Evolutionary conservation across 2,888 invertebrate species (phyloP).

Genomic region (Diaprepes abbreviatus): DNA sequence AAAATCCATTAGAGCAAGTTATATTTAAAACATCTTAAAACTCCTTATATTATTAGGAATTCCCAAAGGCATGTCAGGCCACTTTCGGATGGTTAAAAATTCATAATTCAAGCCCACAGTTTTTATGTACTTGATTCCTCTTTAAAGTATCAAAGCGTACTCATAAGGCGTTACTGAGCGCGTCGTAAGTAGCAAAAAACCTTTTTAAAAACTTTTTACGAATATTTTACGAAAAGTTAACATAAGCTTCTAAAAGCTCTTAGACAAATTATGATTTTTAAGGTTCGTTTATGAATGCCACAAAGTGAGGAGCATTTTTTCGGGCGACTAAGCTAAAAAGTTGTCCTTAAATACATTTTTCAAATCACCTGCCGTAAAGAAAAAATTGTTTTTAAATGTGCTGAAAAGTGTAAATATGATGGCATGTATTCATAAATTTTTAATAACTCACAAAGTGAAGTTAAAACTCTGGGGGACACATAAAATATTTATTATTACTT

Average conservation of each 20-base stretch:
- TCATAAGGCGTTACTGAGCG: constrained; percentile 24
- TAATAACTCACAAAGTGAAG: too few species aligned
- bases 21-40: constrained; percentile 14
- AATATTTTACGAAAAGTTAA: constrained; percentile 53
- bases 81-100: constrained; percentile 31
- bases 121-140: constrained; percentile 28
- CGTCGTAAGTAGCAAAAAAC: constrained; percentile 23
- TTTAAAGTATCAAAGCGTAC: constrained; percentile 34
- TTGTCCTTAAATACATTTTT: too few species aligned
- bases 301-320: not conserved
- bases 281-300: constrained; percentile 8
- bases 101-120: constrained; percentile 28
- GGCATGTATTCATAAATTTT: too few species aligned
- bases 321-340: too few species aligned
- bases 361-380: too few species aligned
- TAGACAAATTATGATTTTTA: constrained; percentile 18
- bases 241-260: constrained; percentile 52
- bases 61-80: constrained; percentile 22
- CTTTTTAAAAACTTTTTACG: constrained; percentile 34
- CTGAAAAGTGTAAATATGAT: too few species aligned
- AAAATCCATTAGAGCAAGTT: constrained; percentile 9
- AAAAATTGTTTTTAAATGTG: too few species aligned
- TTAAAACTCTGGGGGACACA: too few species aligned
- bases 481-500: too few species aligned
- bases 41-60: constrained; percentile 31